Evolutionary conservation across 2,113 vertebrate species (phyloP), one percentile per base, ranked within the genome.

Genomic region (Xyliphius kryptos): DNA sequence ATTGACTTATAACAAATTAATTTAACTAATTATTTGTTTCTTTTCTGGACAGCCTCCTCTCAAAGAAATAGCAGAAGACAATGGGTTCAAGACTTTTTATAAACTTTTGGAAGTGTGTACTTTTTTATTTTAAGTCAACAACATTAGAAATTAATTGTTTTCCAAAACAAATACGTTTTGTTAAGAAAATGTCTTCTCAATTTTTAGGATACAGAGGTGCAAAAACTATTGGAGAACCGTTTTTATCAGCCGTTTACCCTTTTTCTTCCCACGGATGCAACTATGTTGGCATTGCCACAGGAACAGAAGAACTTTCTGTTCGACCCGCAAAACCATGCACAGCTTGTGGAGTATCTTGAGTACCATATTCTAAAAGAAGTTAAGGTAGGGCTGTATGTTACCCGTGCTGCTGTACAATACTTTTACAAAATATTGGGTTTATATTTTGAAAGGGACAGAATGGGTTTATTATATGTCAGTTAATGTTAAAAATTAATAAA

Each of bases 221-320:
- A 90, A 19, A 76, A 80, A 3, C 11, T 88, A 58, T 69, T 96
- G 75, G 78, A 79, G 0, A 79, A 95, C 13, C 76, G 61, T 1
- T 49, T 88, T 2, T 82, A 92, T 76, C 86, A 83, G 13, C 95
- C 94, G 0, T 67, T 97, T 66, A 96, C 92, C 0, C 12, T 96
- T 66, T 92, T 98, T 81, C 82, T 91, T 85, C 95, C 96, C 5
- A 89, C 88, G 0, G 91, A 98, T 38, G 6, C 2, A 0, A 83
- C 81, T 40, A 84, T 98, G 74, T 80, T 82, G 2, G 79, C 83
- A 7, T 80, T 98, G 17, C 76, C 90, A 0, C 76, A 80, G 63
- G 84, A 90, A 11, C 91, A 93, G 54, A 89, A 83, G 74, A 82
- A 93, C 63, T 94, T 90, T 77, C 88, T 98, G 44, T 92, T 89